Evolutionary conservation across 2,113 vertebrate genomes (phyloP).

Genomic region (Nettapus auritus): DNA sequence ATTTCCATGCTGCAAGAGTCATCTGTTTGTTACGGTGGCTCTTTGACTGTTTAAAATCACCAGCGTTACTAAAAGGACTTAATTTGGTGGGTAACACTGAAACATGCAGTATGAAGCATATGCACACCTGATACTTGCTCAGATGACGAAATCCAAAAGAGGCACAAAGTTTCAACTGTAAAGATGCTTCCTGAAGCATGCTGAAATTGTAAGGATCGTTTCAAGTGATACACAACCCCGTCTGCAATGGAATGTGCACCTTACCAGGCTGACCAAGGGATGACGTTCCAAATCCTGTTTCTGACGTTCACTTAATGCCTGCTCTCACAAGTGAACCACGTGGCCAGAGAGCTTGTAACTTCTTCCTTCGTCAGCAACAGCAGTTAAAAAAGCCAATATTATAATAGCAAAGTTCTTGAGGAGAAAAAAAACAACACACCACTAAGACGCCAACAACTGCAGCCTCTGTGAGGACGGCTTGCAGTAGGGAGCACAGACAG

Average conservation of each 20-base stretch:
- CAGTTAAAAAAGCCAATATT: neutral
- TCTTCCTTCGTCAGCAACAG: neutral
- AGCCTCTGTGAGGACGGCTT: neutral
- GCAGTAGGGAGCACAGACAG: neutral
- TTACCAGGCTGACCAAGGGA: neutral
- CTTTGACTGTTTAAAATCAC: neutral
- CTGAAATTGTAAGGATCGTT: neutral
- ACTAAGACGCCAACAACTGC: neutral
- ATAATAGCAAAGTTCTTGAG: neutral
- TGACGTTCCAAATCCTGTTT: neutral
- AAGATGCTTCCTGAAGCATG: neutral
- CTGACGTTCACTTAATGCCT: neutral
- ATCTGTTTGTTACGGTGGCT: neutral
- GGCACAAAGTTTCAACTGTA: neutral
- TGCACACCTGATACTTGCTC: neutral
- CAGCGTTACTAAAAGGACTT: neutral
- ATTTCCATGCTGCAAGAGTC: neutral
- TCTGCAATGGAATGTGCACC: neutral
- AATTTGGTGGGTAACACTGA: neutral
- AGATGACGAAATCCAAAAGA: neutral
- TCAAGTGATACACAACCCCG: neutral
- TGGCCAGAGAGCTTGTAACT: neutral
- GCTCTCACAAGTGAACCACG: neutral
- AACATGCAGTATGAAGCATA: neutral
- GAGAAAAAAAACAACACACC: fast-evolving